Base-by-base conservation (phyloP, 2,797 vertebrate genomes). In the Epinephelus awoara region DNA sequence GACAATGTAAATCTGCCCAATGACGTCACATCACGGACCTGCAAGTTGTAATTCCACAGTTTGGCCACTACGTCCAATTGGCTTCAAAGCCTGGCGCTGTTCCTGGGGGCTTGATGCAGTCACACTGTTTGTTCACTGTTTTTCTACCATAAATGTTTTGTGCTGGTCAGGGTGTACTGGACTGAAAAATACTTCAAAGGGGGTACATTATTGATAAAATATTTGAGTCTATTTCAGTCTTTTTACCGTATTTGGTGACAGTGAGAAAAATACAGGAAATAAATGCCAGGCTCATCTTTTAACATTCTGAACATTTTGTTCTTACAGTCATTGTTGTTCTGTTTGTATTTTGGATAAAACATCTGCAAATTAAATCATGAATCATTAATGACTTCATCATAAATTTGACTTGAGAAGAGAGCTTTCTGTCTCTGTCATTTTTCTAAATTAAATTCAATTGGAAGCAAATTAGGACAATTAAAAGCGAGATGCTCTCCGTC, bases 361-460 rank as follows among this genome's bases (percentile, higher is more conserved):
- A 50, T 14, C 38, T 54, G 23, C 34, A 67, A 74, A 88, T 83
- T 23, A 76, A 78, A 59, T 25, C 27, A 27, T 78, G 59, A 54
- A 83, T 85, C 42, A 67, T 59, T 61, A 82, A 84, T 59, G 40
- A 14, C 15, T 57, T 84, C 21, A 75, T 81, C 72, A 52, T 21
- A 23, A 55, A 70, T 73, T 73, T 29, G 6, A 44, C 56, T 56
- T 57, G 23, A 72, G 19, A 42, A 62, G 8, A 46, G 5, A 57
- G 47, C 12, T 65, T 63, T 34, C 34, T 34, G 34, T 34, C 27
- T 54, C 12, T 50, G 15, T 38, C 4, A 29, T 62, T 71, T 67
- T 47, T 59, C 10, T 1, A 56, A 76, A 72, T 80, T 17, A 58
- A 72, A 77, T 27, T 40, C 17, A 62, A 70, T 68, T 62, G 55